Evolutionary conservation across 1,140 invertebrate genomes (phyloP).

Genomic region (Trigoniulus corallinus): DNA sequence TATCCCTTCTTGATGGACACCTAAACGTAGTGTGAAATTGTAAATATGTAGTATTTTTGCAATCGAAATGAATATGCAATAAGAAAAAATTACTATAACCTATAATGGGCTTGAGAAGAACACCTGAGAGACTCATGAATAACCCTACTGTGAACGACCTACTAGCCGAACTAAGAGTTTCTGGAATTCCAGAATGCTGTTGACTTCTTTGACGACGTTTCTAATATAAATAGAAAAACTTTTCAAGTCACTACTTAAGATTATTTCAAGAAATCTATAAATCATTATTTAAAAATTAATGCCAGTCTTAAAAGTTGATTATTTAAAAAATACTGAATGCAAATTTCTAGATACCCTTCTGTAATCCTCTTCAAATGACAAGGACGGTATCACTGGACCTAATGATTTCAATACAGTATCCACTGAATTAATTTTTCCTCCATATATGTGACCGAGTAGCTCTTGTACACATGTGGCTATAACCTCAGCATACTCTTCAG

Average conservation of each 20-base stretch:
- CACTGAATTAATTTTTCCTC: slow-evolving; percentile 26
- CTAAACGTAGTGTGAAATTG: slow-evolving; percentile 22
- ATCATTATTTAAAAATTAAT: no score
- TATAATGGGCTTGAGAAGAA: slow-evolving; percentile 46
- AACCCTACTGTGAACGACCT: slow-evolving; percentile 44
- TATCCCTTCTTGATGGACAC: slow-evolving; percentile 44
- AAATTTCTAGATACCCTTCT: no score
- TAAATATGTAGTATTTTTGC: slow-evolving; percentile 9
- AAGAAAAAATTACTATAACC: slow-evolving; percentile 28
- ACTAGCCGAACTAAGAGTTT: slow-evolving; percentile 33
- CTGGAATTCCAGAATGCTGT: slow-evolving; percentile 37
- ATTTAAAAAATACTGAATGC: no score
- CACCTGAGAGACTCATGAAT: slow-evolving; percentile 44
- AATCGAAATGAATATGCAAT: slow-evolving; percentile 26
- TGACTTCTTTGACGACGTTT: slow-evolving; percentile 28
- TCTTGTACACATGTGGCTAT: slow-evolving; percentile 24
- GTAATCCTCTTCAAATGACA: slow-evolving; percentile 29
- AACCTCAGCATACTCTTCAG: slow-evolving; percentile 27
- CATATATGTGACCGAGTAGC: slow-evolving; percentile 28
- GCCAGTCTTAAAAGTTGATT: no score
- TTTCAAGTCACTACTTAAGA: no score
- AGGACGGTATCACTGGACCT: slow-evolving; percentile 24
- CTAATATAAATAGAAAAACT: no score
- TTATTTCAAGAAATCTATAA: no score
- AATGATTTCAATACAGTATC: slow-evolving; percentile 25